These are phyloP conservation scores for Nesidiocoris tenuis DNA, from an alignment of 2,888 invertebrate genomes.

Conservation along the genomic window DNA sequence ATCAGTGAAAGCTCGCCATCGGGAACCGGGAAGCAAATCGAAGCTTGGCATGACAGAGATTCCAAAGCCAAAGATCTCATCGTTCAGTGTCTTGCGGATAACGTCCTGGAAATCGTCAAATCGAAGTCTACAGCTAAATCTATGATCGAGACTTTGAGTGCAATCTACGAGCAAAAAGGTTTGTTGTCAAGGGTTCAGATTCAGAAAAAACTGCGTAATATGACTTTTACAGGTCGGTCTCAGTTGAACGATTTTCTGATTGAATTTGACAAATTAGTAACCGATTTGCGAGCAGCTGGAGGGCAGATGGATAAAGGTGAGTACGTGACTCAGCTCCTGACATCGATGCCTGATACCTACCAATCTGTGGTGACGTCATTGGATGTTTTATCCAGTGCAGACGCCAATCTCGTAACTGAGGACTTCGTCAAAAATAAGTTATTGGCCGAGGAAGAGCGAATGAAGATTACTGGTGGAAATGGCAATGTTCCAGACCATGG, in stretches of 20 bases:
- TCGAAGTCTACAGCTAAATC: neutral
- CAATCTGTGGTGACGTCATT: neutral
- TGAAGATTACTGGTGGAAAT: neutral
- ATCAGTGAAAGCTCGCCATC: neutral
- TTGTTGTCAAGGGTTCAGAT: neutral
- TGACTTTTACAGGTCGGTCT: neutral
- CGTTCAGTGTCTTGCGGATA: slow-evolving; percentile 1
- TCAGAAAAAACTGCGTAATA: neutral
- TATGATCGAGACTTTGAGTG: neutral
- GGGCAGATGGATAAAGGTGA: neutral
- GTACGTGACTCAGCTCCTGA: neutral
- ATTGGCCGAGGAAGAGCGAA: neutral
- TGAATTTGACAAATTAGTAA: neutral
- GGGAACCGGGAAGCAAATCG: too few relatives aligned
- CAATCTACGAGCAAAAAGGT: neutral
- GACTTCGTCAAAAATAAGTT: neutral
- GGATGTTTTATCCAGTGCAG: neutral
- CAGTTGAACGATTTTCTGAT: neutral
- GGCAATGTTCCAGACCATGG: neutral
- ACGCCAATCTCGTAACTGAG: neutral
- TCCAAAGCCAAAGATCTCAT: neutral
- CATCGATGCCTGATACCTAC: neutral
- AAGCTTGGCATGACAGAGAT: neutral
- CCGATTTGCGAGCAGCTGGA: neutral
- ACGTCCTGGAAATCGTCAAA: neutral